Base-by-base conservation (phyloP, 2,888 invertebrate genomes). In the Drosophila colorata region DNA sequence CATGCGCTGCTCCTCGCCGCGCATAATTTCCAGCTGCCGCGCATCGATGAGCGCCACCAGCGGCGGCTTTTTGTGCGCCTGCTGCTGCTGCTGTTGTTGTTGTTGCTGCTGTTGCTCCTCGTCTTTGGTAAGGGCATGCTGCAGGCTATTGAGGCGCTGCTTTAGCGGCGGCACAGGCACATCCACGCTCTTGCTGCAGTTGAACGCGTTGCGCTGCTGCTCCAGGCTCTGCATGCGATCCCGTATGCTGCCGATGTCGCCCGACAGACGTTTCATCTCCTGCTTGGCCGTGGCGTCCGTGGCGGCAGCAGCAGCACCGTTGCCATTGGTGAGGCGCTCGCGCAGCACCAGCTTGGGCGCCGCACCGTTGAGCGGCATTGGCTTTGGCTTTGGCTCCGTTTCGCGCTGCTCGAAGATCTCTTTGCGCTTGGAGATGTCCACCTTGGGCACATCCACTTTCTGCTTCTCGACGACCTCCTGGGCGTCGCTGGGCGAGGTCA, bases 401-500 rank as follows among this genome's bases (percentile, higher is more conserved):
- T 65, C 74, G 25, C 61, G 63, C 55, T 82, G 78, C 63, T 97
- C 97, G 86, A 97, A 97, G 67, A 97, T 94, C 91, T 96, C 96
- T 82, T 96, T 95, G 80, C 97, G 93, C 92, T 97, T 96, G 63
- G 95, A 94, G 77, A 97, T 95, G 90, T 97, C 95, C 23, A 97
- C 95, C 93, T 96, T 97, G n/a, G 96, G 95, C 68, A 95, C 92
- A 86, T 94, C 94, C 84, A 94, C 94, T 80, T 91, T 92, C 28
- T 80, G 82, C 57, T 90, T 89, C 58, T 89, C 88, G 16, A 82
- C 87, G 0, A 87, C 89, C 69, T 92, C 90, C 83, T 93, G 91
- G 25, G 81, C 83, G 74, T 92, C 91, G 82, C 93, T 91, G 41
- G 90, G 90, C 40, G 91, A 90, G 56, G 89, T 90, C 18, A 91